Conservation (phyloP, 2,797 vertebrate species). For the Peromyscus attwateri region DNA sequence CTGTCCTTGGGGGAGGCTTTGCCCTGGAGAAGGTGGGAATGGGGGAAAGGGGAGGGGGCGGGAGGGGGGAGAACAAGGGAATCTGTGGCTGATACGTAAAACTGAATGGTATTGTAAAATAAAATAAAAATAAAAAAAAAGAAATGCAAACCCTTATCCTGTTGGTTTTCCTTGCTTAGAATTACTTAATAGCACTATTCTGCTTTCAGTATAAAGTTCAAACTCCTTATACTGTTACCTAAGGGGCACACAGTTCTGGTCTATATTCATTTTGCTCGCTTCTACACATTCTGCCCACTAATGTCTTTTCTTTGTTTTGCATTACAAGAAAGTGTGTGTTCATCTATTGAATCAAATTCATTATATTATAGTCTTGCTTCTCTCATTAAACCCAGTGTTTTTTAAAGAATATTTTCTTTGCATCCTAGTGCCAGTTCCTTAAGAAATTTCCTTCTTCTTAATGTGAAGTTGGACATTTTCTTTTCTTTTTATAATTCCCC, state of each 20-base stretch:
- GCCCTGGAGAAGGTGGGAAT: too few relatives aligned
- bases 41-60: too few relatives aligned
- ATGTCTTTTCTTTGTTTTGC: neutral
- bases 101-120: too few relatives aligned
- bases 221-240: neutral
- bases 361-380: neutral
- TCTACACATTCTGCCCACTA: neutral
- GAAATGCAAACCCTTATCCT: neutral
- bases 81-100: too few relatives aligned
- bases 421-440: neutral
- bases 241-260: neutral
- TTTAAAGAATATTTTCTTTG: neutral
- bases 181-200: slow-evolving; percentile 9
- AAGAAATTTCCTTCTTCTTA: neutral
- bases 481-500: neutral
- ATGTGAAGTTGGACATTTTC: neutral
- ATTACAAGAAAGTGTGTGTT: neutral
- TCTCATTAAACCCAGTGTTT: neutral
- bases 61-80: too few relatives aligned
- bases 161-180: neutral
- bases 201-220: slow-evolving; percentile 9
- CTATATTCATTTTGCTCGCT: neutral
- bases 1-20: too few relatives aligned
- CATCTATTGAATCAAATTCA: neutral
- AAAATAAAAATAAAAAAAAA: too few relatives aligned